Percentiles rank a stretch among this genome's conserved stretches.
These are phyloP conservation scores for Oostethus manadensis DNA, from an alignment of 2,113 vertebrate genomes.

Conservation along the genomic window DNA sequence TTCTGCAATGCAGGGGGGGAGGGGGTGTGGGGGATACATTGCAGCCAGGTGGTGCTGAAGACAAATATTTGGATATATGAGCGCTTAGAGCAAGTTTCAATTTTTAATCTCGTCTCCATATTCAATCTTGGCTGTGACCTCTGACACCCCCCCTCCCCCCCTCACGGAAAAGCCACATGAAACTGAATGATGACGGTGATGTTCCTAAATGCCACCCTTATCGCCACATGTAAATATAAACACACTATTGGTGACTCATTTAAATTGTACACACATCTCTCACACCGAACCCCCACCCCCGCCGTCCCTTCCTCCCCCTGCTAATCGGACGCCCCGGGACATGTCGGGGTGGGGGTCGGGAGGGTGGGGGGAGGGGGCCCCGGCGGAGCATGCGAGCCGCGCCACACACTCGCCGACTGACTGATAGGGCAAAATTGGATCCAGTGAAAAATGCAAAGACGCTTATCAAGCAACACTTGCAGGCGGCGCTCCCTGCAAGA, in stretches of 20 bases:
- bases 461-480: conserved; percentile 76
- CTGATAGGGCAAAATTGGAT: conserved; percentile 81
- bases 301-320: conserved; percentile 5
- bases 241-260: conserved; percentile 54
- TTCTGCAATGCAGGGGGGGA: conserved; percentile 71
- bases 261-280: conserved; percentile 52
- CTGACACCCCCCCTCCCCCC: not conserved
- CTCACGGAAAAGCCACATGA: not conserved
- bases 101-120: conserved; percentile 52
- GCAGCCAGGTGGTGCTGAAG: conserved; percentile 35
- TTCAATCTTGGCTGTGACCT: conserved; percentile 10
- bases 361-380: too few relatives aligned
- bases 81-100: conserved; percentile 59
- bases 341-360: too few relatives aligned
- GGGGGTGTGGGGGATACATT: conserved; percentile 48
- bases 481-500: conserved; percentile 74
- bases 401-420: conserved; percentile 57
- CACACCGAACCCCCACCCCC: not conserved
- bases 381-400: conserved; percentile 68
- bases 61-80: conserved; percentile 63
- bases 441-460: conserved; percentile 78
- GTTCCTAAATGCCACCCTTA: conserved; percentile 12
- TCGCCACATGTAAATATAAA: conserved; percentile 23
- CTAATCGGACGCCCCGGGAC: conserved; percentile 74
- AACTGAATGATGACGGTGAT: conserved; percentile 4